Conservation (phyloP, 1,140 invertebrate species). For the Armadillidium nasatum region DNA sequence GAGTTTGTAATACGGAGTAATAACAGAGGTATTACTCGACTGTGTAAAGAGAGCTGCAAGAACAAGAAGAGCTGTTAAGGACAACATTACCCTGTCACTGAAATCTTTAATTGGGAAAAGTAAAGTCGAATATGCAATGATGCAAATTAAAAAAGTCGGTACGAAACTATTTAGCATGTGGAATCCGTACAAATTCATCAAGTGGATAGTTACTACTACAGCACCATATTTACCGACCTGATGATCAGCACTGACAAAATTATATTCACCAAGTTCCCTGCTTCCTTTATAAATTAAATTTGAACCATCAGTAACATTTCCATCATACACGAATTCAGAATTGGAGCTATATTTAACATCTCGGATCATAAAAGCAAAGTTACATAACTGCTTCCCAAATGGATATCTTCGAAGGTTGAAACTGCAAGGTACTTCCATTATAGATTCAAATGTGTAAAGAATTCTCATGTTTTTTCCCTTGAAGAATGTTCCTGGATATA, state of each 20-base stretch:
- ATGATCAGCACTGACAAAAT: background rate
- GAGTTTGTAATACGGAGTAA: constrained; percentile 1
- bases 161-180: background rate
- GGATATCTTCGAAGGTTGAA: constrained; percentile 10
- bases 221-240: background rate
- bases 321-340: background rate
- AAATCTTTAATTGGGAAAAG: background rate
- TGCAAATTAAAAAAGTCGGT: background rate
- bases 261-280: background rate
- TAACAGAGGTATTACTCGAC: background rate
- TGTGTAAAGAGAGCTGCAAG: constrained; percentile 21
- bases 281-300: background rate
- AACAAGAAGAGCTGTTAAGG: constrained; percentile 14
- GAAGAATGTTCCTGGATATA: too few relatives aligned
- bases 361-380: background rate
- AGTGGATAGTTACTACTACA: background rate
- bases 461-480: too few relatives aligned
- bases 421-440: background rate
- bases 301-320: background rate
- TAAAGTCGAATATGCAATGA: background rate
- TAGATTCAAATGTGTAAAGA: background rate
- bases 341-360: background rate
- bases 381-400: background rate
- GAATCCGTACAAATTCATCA: background rate
- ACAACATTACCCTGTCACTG: constrained; percentile 9